A percentile compares a stretch with the other conserved stretches of the same genome.
Conservation (phyloP, 2,888 invertebrate genomes). For the Liposcelis brunnea region DNA sequence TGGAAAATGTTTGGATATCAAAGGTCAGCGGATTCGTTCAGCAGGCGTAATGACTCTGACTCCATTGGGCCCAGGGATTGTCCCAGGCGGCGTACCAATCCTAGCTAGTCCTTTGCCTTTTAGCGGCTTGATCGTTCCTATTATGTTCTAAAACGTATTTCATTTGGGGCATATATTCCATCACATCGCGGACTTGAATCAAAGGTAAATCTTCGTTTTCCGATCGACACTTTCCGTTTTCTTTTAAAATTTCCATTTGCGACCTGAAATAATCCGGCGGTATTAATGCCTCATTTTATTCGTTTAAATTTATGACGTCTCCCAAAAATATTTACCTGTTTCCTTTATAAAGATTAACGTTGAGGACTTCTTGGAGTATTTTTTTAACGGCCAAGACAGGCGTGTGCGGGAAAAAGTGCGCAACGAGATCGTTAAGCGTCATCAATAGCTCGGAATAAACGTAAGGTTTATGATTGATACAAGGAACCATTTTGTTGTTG, state of each 20-base stretch:
- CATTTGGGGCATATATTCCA: constrained; percentile 72
- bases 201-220: constrained; percentile 56
- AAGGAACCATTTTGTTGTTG: constrained; percentile 63
- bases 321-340: constrained; percentile 42
- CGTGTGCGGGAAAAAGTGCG: constrained; percentile 62
- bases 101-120: constrained; percentile 42
- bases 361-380: constrained; percentile 57
- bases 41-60: background rate
- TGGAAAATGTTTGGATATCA: too few relatives aligned
- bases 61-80: background rate
- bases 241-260: constrained; percentile 58
- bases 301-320: too few relatives aligned
- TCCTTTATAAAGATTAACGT: constrained; percentile 62
- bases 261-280: constrained; percentile 34
- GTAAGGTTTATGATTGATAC: constrained; percentile 75
- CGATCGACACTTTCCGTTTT: constrained; percentile 53
- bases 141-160: constrained; percentile 53
- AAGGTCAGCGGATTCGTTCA: too few relatives aligned
- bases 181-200: constrained; percentile 66
- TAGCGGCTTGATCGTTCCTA: constrained; percentile 20
- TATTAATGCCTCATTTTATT: constrained; percentile 8
- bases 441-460: constrained; percentile 64
- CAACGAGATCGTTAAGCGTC: constrained; percentile 64
- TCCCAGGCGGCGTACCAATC: constrained; percentile 28
- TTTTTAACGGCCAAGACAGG: constrained; percentile 58